Evolutionary conservation across 2,797 vertebrate genomes (phyloP), one percentile per base, ranked within the genome.

Genomic region (Nannoperca obscura): DNA sequence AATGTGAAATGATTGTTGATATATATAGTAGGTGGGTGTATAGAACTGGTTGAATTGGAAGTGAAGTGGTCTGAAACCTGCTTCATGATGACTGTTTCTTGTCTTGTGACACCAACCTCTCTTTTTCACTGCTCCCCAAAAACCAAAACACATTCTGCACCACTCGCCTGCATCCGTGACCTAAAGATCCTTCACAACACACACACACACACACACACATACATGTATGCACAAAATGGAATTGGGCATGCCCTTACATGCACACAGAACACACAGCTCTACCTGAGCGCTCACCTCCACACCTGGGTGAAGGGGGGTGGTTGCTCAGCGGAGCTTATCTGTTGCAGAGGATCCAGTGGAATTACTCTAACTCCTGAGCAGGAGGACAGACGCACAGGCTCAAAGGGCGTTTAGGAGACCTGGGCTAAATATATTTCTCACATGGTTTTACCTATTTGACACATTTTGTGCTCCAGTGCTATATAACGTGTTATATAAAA

Each of bases 41-140:
- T 1, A 14, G 54, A 62, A 50, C 38, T 34, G 74, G 59, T 77
- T 65, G 75, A 74, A 78, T 14, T 89, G 82, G 49, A 89, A 76
- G 83, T 86, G 86, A 86, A 83, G 17, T 6, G 62, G 20, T 80
- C 85, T 78, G 75, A 89, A 88, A 81, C 67, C 89, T 83, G 81
- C 80, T 62, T 38, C 30, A 14, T 58, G 54, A 46, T 4, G 11
- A 65, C 68, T 62, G 27, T 71, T 46, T 54, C 30, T 76, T 78
- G 32, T 30, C 20, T 68, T 74, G 38, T 80, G 76, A 49, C 69
- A 61, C 52, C 47, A 5, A 76, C 60, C 60, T 42, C 27, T 70
- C 34, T 64, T 44, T 62, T 64, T 20, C 63, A 65, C 63, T 24
- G 11, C 55, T 38, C 30, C 61, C 50, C 17, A 22, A 84, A 38